Base-by-base conservation (phyloP, 2,113 vertebrate species). In the Rafetus swinhoei region DNA sequence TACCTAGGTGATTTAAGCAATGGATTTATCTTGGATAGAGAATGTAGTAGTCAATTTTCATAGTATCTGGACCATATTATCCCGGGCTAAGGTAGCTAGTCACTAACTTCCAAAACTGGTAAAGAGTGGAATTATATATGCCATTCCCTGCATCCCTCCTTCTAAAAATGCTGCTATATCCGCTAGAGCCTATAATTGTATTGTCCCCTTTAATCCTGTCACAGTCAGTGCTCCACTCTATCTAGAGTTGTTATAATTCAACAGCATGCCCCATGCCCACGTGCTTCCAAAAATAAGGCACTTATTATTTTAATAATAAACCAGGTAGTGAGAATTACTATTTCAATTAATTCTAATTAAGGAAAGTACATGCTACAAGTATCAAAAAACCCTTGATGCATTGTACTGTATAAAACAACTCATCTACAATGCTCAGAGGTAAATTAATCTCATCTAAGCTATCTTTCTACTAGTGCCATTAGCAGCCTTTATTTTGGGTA, bases 341-440 rank as follows among this genome's bases (percentile, higher is more conserved):
- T 89, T 89, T 93, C 77, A 85, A 89, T 89, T 84, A 89, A 85
- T 62, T 85, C 45, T 52, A 93, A 83, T 81, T 82, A 86, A 81
- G 74, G 60, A 50, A 52, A 35, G 52, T 45, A 60, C 69, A 87
- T 85, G 82, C 21, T 85, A 52, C 76, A 24, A 27, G 72, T 57
- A 87, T 50, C 12, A 76, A 76, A 76, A 72, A 76, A 76, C 19
- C 13, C 74, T 50, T 76, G 74, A 76, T 25, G 39, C 39, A 50
- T 25, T 76, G 18, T 76, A 50, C 39, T 76, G 35, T 50, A 76
- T 76, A 76, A 76, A 76, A 24, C 35, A 74, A 45, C 10, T 39
- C 22, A 76, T 50, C 35, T 76, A 76, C 35, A 76, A 25, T 45
- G 12, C 39, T 76, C 74, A 76, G 21, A 50, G 39, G 39, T 76